phyloP scores from a whole-genome alignment of 2,113 vertebrate species.

The Grus americana region DNA sequence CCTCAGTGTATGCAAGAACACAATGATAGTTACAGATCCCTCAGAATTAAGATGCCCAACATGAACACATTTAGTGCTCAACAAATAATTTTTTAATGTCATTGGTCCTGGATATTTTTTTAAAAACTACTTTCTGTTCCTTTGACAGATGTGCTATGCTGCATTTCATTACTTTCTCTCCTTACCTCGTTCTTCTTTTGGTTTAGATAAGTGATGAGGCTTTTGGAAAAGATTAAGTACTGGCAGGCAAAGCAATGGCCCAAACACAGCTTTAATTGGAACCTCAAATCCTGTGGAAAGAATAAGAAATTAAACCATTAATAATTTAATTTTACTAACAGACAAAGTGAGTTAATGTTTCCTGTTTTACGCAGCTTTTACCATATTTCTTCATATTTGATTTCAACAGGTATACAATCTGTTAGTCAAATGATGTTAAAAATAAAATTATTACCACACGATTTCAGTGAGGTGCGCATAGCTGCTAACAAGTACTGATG shows the following conservation, averaged over 20 bases:
- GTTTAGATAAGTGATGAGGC: slow-evolving; percentile 75
- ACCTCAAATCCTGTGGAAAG: slow-evolving; percentile 71
- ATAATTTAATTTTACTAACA: slow-evolving; percentile 66
- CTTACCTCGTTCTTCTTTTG: slow-evolving; percentile 76
- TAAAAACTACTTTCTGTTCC: slow-evolving; percentile 37
- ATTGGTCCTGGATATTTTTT: slow-evolving; percentile 62
- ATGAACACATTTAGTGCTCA: slow-evolving; percentile 45
- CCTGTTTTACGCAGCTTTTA: not conserved
- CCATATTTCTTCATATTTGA: not conserved
- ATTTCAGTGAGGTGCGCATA: not conserved
- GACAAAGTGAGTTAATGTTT: slow-evolving; percentile 1
- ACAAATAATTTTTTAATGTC: slow-evolving; percentile 73
- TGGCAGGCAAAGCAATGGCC: slow-evolving; percentile 70
- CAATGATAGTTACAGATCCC: not conserved
- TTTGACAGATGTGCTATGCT: slow-evolving; percentile 75
- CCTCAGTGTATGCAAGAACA: not conserved
- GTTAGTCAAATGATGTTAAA: not conserved
- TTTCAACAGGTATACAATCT: not conserved
- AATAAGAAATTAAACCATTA: slow-evolving; percentile 73
- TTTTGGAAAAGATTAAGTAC: slow-evolving; percentile 76
- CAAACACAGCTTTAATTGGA: slow-evolving; percentile 78
- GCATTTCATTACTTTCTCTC: slow-evolving; percentile 77
- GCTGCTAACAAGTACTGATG: not conserved
- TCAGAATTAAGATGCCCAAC: slow-evolving; percentile 60
- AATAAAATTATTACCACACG: not conserved